Percentiles rank a stretch among this genome's conserved stretches.
Evolutionary conservation across 2,888 invertebrate species (phyloP).

Genomic region (Thereva unica): DNA sequence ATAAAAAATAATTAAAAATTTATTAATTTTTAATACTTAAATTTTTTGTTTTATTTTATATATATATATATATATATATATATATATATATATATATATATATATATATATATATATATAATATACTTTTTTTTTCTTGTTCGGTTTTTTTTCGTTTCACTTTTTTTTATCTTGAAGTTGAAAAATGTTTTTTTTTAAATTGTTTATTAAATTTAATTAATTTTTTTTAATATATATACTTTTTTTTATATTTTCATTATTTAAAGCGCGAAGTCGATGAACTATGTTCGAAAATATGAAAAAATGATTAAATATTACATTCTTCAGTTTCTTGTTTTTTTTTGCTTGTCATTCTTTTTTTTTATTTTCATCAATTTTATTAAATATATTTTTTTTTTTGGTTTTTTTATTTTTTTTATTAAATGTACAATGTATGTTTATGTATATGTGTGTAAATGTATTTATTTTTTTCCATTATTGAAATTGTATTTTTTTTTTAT

Average conservation of each 20-base stretch:
- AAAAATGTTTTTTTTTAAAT: constrained; percentile 28
- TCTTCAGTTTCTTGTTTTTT: no score
- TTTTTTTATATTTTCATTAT: constrained; percentile 37
- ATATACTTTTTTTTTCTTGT: constrained; percentile 27
- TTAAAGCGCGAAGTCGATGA: constrained; percentile 44
- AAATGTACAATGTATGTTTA: constrained; percentile 15
- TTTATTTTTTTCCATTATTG: constrained; percentile 21
- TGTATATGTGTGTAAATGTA: constrained; percentile 32
- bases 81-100: constrained; percentile 4
- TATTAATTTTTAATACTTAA: not conserved
- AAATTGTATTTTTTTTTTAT: constrained; percentile 19
- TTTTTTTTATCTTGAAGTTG: constrained; percentile 34
- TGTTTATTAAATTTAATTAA: constrained; percentile 35
- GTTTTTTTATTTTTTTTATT: no score
- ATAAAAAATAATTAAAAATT: not conserved
- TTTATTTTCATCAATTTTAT: no score
- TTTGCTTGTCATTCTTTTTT: no score
- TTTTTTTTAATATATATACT: constrained; percentile 34
- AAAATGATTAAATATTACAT: constrained; percentile 37
- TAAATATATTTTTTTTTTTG: no score
- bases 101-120: constrained; percentile 4
- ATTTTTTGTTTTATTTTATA: not conserved
- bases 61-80: constrained; percentile 10
- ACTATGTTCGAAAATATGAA: constrained; percentile 42
- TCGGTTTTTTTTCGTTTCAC: constrained; percentile 37